Percentiles rank a stretch among this genome's conserved stretches.
These are phyloP conservation scores for Archaeoteleia sp. DNA, from an alignment of 2,888 invertebrate genomes.

Conservation along the genomic window DNA sequence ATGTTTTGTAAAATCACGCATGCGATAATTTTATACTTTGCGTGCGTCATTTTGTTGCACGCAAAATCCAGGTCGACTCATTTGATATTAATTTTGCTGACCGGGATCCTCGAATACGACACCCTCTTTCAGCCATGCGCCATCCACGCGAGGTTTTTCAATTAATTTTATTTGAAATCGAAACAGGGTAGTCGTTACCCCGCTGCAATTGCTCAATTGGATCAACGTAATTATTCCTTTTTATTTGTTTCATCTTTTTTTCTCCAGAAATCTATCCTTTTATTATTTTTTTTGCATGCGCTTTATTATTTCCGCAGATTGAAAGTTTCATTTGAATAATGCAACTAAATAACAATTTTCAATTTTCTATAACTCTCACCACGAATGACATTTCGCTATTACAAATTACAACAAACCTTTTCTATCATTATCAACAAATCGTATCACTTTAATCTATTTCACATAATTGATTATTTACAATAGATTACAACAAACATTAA, in stretches of 20 bases:
- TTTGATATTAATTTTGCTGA: conserved; percentile 65
- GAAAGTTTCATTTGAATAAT: conserved; percentile 28
- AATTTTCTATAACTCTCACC: no score
- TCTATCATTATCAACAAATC: no score
- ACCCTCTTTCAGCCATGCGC: conserved; percentile 31
- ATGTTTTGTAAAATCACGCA: no score
- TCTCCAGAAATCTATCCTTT: conserved; percentile 13
- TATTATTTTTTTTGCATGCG: conserved; percentile 21
- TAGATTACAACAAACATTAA: no score
- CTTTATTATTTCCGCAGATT: conserved; percentile 32
- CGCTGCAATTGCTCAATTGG: conserved; percentile 26
- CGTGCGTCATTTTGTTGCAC: no score
- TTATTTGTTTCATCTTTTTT: conserved; percentile 10
- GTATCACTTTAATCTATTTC: no score
- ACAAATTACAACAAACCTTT: no score
- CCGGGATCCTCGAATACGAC: conserved; percentile 52
- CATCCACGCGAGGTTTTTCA: conserved; percentile 67
- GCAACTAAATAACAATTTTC: conserved; percentile 6
- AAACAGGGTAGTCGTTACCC: conserved; percentile 53
- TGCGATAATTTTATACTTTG: no score
- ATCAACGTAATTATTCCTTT: conserved; percentile 36
- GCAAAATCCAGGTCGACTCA: conserved; percentile 3
- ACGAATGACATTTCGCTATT: no score
- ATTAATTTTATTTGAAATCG: conserved; percentile 72
- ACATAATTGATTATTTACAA: no score